Conservation (phyloP, 2,113 vertebrate species). For the Bungarus multicinctus region DNA sequence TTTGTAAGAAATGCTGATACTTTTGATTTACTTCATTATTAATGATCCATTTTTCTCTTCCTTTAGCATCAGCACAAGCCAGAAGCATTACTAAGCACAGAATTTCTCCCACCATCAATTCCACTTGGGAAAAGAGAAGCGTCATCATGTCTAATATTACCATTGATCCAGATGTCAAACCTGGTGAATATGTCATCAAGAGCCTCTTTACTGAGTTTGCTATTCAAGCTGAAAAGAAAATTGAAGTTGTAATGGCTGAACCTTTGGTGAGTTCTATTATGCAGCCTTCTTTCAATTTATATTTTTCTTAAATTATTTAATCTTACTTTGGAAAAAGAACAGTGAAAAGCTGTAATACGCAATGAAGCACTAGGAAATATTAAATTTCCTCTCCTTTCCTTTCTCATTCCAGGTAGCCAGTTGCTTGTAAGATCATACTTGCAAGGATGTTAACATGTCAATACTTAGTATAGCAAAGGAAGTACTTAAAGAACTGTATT, state of each 20-base stretch:
- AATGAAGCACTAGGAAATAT: neutral
- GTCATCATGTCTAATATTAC: constrained; percentile 96
- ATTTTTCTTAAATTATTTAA: neutral
- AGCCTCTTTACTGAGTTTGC: constrained; percentile 98
- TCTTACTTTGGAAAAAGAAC: neutral
- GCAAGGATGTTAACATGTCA: neutral
- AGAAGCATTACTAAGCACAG: constrained; percentile 81
- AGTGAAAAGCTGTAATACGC: neutral
- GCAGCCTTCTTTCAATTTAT: accelerated
- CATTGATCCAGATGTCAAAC: constrained; percentile 98
- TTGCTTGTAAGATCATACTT: neutral
- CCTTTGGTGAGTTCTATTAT: constrained; percentile 86
- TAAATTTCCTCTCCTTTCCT: neutral
- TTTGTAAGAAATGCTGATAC: neutral
- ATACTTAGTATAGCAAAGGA: neutral
- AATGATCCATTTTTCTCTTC: constrained; percentile 27
- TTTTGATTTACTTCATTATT: constrained; percentile 30
- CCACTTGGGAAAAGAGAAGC: constrained; percentile 75
- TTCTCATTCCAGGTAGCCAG: neutral
- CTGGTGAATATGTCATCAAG: constrained; percentile 99
- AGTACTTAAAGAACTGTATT: neutral
- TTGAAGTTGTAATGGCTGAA: constrained; percentile 99
- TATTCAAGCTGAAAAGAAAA: constrained; percentile 98
- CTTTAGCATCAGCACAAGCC: constrained; percentile 84
- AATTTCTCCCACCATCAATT: constrained; percentile 69